Percentiles rank a stretch among this genome's conserved stretches.
These are phyloP conservation scores for Cybosia mesomella DNA, from an alignment of 2,888 invertebrate genomes.

Conservation along the genomic window DNA sequence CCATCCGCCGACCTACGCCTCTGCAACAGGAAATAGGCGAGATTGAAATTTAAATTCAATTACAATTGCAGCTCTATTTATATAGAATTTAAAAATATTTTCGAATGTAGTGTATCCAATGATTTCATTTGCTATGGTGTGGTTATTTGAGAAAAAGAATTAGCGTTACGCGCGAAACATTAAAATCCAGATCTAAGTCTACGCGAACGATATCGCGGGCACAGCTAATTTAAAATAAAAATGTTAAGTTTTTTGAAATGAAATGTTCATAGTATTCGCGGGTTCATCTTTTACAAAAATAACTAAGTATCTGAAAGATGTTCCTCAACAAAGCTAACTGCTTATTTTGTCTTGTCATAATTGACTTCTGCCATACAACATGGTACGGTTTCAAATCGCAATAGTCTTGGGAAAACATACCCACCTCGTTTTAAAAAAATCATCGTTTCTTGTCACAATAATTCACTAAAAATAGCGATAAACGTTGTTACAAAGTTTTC, in stretches of 20 bases:
- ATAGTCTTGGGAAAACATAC: not conserved
- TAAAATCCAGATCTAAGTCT: too few species aligned
- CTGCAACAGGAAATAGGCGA: not conserved
- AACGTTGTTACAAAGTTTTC: not conserved
- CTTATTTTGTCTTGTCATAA: too few species aligned
- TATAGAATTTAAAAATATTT: conserved; percentile 1
- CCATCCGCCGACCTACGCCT: not conserved
- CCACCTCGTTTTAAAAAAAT: not conserved
- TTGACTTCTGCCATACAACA: too few species aligned
- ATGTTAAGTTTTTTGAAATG: too few species aligned
- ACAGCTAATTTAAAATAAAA: too few species aligned
- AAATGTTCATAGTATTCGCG: too few species aligned
- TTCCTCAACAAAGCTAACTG: too few species aligned
- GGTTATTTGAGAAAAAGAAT: too few species aligned
- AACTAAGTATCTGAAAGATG: too few species aligned
- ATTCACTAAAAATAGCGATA: not conserved
- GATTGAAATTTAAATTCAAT: conserved; percentile 6
- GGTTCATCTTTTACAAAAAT: too few species aligned
- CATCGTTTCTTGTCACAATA: not conserved
- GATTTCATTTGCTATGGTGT: not conserved
- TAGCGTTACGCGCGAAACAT: too few species aligned
- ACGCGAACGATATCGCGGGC: too few species aligned
- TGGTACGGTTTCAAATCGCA: not conserved
- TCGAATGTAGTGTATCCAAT: not conserved
- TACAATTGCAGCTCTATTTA: conserved; percentile 1